Conservation (phyloP, 2,888 invertebrate species). For the Glyphotaelius pellucidus region DNA sequence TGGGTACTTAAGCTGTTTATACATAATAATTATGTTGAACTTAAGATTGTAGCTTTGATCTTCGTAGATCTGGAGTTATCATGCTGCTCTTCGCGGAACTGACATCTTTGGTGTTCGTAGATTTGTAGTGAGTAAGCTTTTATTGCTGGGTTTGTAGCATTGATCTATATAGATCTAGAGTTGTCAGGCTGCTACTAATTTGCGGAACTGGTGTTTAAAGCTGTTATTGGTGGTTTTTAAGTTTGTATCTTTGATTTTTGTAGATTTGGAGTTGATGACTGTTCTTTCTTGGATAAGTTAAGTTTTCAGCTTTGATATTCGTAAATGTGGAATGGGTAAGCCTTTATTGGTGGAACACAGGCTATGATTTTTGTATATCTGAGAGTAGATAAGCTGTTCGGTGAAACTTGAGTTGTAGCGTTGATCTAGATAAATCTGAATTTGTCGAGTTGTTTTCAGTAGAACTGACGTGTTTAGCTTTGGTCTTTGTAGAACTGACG, state of each 20-base stretch:
- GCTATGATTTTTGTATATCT: neutral
- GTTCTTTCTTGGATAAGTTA: no score
- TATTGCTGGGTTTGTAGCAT: no score
- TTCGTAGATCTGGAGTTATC: neutral
- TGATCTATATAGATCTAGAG: neutral
- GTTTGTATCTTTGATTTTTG: no score
- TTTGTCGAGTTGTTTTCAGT: neutral
- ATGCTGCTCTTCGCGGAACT: neutral
- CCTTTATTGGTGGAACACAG: neutral
- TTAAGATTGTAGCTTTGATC: neutral
- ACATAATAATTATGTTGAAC: no score
- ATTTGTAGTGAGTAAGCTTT: no score
- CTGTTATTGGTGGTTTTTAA: no score
- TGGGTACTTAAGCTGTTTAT: no score
- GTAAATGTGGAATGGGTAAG: neutral
- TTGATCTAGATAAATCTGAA: neutral
- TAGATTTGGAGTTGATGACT: no score
- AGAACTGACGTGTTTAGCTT: neutral
- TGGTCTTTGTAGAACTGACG: neutral
- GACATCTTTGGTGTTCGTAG: no score
- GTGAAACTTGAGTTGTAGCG: neutral
- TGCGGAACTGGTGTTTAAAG: no score
- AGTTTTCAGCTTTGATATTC: neutral
- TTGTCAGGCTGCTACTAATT: no score
- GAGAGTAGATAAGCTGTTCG: neutral